These are phyloP conservation scores for Oryzias dopingdopingensis DNA, from an alignment of 2,797 vertebrate genomes.

Conservation along the genomic window DNA sequence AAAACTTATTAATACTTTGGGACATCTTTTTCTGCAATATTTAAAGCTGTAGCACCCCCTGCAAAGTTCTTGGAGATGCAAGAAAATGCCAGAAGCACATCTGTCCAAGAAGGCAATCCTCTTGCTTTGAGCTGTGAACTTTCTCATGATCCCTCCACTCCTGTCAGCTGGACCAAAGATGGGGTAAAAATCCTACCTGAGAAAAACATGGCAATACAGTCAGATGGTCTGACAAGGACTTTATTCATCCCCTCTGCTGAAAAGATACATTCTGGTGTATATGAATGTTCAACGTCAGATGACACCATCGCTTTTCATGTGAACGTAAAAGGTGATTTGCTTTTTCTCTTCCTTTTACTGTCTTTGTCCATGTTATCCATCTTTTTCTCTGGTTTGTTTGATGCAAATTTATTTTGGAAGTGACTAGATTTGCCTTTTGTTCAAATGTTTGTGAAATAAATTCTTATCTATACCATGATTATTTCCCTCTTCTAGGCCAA, in stretches of 20 bases:
- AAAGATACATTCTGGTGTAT: constrained; percentile 79
- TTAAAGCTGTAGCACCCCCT: constrained; percentile 66
- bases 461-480: constrained; percentile 44
- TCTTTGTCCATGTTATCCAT: constrained; percentile 19
- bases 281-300: constrained; percentile 77
- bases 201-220: constrained; percentile 75
- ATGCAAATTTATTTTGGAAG: constrained; percentile 2
- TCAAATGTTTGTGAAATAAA: constrained; percentile 16
- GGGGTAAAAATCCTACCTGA: constrained; percentile 74
- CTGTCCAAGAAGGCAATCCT: constrained; percentile 71
- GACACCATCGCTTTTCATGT: constrained; percentile 83
- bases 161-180: constrained; percentile 85
- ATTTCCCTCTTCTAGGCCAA: constrained; percentile 66
- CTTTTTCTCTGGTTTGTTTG: constrained; percentile 25
- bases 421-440: constrained; percentile 26
- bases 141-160: constrained; percentile 70
- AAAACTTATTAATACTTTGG: constrained; percentile 24
- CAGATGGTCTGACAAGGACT: constrained; percentile 75
- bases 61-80: constrained; percentile 72
- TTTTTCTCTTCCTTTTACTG: constrained; percentile 14
- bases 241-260: constrained; percentile 78
- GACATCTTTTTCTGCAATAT: constrained; percentile 56
- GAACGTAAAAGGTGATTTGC: constrained; percentile 86
- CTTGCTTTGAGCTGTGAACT: constrained; percentile 85
- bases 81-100: constrained; percentile 67